Percentiles rank a stretch among this genome's conserved stretches.
phyloP scores from a whole-genome alignment of 2,113 vertebrate species.

The Nannobrachium achirus region DNA sequence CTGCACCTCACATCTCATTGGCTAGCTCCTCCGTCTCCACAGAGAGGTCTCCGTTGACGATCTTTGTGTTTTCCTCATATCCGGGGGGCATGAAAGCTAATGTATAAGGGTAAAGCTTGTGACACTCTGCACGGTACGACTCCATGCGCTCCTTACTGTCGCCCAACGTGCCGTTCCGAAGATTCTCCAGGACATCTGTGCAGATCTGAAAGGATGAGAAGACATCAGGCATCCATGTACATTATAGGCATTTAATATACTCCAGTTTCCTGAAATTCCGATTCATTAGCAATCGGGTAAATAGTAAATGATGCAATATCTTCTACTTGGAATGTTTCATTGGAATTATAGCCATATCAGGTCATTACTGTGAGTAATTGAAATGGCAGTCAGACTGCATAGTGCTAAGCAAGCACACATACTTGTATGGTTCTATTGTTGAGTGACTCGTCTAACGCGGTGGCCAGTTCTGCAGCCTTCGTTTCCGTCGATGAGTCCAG shows the following conservation, averaged over 20 bases:
- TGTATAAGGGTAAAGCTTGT: slow-evolving; percentile 95
- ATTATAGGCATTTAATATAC: not conserved
- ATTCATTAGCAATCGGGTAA: not conserved
- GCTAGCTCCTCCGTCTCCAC: slow-evolving; percentile 95
- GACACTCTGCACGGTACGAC: slow-evolving; percentile 90
- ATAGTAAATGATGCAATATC: not conserved
- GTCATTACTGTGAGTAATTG: no score
- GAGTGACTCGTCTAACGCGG: slow-evolving; percentile 89
- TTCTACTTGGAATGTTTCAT: not conserved
- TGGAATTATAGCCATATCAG: no score
- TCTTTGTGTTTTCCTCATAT: slow-evolving; percentile 95
- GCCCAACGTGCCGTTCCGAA: slow-evolving; percentile 88
- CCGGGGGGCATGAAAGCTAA: slow-evolving; percentile 97
- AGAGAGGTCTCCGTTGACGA: slow-evolving; percentile 93
- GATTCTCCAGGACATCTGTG: slow-evolving; percentile 91
- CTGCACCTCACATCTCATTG: slow-evolving; percentile 92
- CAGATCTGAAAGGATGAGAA: slow-evolving; percentile 80
- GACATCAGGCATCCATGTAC: not conserved
- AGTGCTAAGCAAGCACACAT: slow-evolving; percentile 29
- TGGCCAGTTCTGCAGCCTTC: slow-evolving; percentile 89
- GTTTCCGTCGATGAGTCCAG: slow-evolving; percentile 92
- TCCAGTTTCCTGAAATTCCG: no score
- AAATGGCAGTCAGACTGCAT: no score
- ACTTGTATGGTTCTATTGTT: slow-evolving; percentile 92
- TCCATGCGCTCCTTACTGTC: slow-evolving; percentile 89